A percentile compares a stretch with the other conserved stretches of the same genome.
These are phyloP conservation scores for Hipposideros armiger DNA, from an alignment of 2,113 vertebrate species.

Conservation along the genomic window DNA sequence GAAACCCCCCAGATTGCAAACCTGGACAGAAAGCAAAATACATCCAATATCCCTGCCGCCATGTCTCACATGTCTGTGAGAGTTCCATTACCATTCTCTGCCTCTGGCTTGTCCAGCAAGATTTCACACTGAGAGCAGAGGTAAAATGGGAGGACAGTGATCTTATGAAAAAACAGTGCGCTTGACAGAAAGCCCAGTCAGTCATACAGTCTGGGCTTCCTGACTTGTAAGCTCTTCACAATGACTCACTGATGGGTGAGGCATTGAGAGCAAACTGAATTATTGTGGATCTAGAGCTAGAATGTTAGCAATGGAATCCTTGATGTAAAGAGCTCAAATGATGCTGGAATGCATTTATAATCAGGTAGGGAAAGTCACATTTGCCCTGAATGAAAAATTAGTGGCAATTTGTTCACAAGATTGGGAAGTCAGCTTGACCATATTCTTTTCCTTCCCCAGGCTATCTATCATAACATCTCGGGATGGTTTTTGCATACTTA, in stretches of 20 bases:
- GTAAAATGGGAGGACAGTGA: not conserved
- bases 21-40: constrained; percentile 30
- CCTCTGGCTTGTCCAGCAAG: not conserved
- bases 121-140: not conserved
- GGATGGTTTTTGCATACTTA: not conserved
- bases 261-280: not conserved
- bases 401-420: not conserved
- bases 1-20: not conserved
- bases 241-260: not conserved
- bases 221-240: not conserved
- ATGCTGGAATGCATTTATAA: not conserved
- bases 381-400: constrained; percentile 34
- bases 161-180: not conserved
- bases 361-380: not conserved
- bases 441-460: not conserved
- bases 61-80: not conserved
- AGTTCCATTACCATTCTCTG: not conserved
- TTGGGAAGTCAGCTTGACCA: not conserved
- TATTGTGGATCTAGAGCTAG: not conserved
- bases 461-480: not conserved
- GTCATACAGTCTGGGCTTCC: not conserved
- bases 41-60: not conserved
- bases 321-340: not conserved
- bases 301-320: not conserved
- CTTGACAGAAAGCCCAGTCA: not conserved